Evolutionary conservation across 2,888 invertebrate species (phyloP).

Genomic region (Mactromeris polynyma): DNA sequence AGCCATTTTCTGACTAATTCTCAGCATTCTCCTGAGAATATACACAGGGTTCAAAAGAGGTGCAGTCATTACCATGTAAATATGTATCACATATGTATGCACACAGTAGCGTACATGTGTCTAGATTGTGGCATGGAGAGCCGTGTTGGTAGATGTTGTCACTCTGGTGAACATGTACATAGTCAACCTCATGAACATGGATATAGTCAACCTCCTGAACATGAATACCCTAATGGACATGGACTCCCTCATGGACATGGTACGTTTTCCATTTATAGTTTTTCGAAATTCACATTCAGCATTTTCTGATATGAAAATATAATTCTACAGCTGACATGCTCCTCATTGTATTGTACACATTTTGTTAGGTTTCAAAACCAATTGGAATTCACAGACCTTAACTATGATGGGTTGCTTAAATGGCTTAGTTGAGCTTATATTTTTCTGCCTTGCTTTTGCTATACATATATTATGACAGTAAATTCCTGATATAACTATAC

Average conservation of each 20-base stretch:
- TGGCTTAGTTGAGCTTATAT: too few relatives aligned
- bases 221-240: neutral
- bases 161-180: neutral
- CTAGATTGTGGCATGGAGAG: neutral
- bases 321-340: too few relatives aligned
- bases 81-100: neutral
- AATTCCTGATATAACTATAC: too few relatives aligned
- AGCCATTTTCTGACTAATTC: neutral
- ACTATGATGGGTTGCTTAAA: too few relatives aligned
- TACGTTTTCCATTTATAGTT: neutral
- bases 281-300: too few relatives aligned
- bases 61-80: neutral
- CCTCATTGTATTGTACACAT: too few relatives aligned
- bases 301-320: too few relatives aligned
- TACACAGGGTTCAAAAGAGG: neutral
- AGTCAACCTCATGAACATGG: neutral
- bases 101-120: neutral
- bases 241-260: neutral
- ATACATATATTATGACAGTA: too few relatives aligned
- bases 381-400: too few relatives aligned
- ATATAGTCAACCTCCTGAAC: neutral
- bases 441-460: too few relatives aligned
- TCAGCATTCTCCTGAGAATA: neutral
- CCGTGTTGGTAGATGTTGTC: neutral
- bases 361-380: too few relatives aligned